phyloP scores from a whole-genome alignment of 2,888 invertebrate genomes.

The Hirtodrosophila alboralis region DNA sequence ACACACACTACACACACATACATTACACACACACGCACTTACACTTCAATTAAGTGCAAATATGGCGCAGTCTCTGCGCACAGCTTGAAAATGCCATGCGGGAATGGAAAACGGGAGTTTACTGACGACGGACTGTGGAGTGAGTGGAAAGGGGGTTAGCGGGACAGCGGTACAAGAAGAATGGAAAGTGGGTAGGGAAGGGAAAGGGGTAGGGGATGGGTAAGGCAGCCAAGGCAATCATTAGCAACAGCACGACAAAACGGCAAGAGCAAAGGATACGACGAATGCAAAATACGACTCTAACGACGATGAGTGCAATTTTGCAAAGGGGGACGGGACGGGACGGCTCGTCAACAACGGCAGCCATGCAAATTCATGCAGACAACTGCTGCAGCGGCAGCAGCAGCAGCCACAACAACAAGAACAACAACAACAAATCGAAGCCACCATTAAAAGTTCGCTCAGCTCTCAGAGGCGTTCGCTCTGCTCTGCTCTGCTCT shows the following conservation, averaged over 20 bases:
- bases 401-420: slow-evolving; percentile 31
- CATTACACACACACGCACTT: slow-evolving; percentile 28
- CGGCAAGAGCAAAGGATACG: slow-evolving; percentile 43
- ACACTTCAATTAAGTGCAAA: slow-evolving; percentile 80
- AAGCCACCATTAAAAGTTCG: slow-evolving; percentile 78
- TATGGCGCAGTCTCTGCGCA: slow-evolving; percentile 75
- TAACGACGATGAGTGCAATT: slow-evolving; percentile 56
- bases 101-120: slow-evolving; percentile 45
- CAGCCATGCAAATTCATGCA: slow-evolving; percentile 74
- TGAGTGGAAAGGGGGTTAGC: neutral
- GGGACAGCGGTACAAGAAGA: too few relatives aligned
- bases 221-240: slow-evolving; percentile 68
- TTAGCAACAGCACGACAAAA: slow-evolving; percentile 72
- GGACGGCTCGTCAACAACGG: slow-evolving; percentile 27
- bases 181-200: too few relatives aligned
- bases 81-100: slow-evolving; percentile 59
- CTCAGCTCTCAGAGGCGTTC: slow-evolving; percentile 11
- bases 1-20: slow-evolving; percentile 26
- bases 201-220: neutral
- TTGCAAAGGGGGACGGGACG: neutral
- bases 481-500: slow-evolving; percentile 22
- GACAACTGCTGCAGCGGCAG: slow-evolving; percentile 51
- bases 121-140: slow-evolving; percentile 19
- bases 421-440: slow-evolving; percentile 60
- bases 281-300: slow-evolving; percentile 39